These are phyloP conservation scores for Daubentonia madagascariensis DNA, from an alignment of 2,113 vertebrate genomes.

Conservation along the genomic window DNA sequence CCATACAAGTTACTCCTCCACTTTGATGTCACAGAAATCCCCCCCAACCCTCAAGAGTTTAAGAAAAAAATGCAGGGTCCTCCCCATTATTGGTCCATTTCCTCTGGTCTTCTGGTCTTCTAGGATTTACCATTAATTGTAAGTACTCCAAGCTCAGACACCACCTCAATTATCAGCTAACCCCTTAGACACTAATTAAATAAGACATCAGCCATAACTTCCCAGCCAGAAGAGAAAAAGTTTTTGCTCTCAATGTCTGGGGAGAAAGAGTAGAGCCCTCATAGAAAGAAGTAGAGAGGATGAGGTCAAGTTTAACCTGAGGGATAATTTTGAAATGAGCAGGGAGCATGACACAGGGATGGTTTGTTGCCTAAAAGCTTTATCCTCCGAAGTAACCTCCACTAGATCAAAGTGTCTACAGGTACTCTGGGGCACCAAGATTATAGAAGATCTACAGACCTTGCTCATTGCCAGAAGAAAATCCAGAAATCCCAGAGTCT, in stretches of 20 bases:
- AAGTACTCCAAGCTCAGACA: not conserved
- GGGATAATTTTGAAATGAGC: not conserved
- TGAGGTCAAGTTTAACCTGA: not conserved
- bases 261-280: not conserved
- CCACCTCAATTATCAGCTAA: not conserved
- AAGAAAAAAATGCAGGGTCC: no score
- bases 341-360: fast-evolving
- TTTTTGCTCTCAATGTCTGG: not conserved
- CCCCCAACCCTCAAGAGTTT: not conserved
- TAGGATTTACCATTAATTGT: conserved; percentile 18
- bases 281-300: not conserved
- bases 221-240: not conserved
- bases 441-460: not conserved
- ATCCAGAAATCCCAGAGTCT: not conserved
- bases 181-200: conserved; percentile 62
- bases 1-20: not conserved
- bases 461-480: not conserved
- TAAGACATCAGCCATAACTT: conserved; percentile 34
- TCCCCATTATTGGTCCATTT: no score
- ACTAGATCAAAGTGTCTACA: not conserved
- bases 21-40: not conserved
- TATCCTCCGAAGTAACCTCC: not conserved
- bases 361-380: not conserved
- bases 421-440: no score
- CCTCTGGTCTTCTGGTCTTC: not conserved